phyloP scores from a whole-genome alignment of 2,113 vertebrate species.

The Guaruba guarouba region DNA sequence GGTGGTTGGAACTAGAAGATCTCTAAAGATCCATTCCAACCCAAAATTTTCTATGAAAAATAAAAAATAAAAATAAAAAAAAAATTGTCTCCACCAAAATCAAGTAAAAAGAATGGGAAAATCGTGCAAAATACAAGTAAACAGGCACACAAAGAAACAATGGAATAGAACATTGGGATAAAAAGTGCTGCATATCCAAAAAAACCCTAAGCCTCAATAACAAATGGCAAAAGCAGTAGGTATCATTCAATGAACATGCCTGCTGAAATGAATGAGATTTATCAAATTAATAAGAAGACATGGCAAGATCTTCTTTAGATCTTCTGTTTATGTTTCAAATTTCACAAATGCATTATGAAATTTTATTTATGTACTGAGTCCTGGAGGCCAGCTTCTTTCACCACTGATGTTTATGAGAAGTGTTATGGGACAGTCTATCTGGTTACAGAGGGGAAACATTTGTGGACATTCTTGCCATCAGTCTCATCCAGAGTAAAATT shows the following conservation, averaged over 20 bases:
- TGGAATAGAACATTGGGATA: background rate
- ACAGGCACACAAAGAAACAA: background rate
- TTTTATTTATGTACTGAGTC: background rate
- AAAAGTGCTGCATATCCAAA: background rate
- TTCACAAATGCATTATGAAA: background rate
- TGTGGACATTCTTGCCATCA: background rate
- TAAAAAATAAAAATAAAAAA: background rate
- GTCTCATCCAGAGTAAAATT: background rate
- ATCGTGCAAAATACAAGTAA: background rate
- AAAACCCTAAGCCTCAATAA: background rate
- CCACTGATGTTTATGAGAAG: background rate
- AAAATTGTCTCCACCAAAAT: background rate
- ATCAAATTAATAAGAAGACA: background rate
- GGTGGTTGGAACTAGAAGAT: background rate
- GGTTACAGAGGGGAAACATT: background rate
- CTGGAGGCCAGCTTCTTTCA: background rate
- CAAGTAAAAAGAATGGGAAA: background rate
- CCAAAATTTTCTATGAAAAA: background rate
- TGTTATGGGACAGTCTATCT: background rate
- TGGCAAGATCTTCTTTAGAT: background rate
- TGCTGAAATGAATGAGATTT: background rate
- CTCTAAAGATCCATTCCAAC: background rate
- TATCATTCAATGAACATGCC: background rate
- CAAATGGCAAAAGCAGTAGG: background rate
- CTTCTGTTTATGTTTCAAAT: background rate